Conservation (phyloP, 2,888 invertebrate species). For the Eupithecia inturbata region DNA sequence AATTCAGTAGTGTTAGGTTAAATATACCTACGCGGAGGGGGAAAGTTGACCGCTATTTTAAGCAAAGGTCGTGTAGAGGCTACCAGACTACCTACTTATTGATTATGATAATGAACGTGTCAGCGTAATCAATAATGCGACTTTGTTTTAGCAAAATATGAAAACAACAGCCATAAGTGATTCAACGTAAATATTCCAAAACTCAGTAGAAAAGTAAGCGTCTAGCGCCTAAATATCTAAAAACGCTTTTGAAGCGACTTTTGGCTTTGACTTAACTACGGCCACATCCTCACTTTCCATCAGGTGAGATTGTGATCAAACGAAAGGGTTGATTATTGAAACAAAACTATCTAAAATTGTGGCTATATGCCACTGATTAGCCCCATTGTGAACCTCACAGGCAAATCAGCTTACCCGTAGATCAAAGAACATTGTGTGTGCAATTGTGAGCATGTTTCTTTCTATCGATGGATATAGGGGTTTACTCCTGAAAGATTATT, state of each 20-base stretch:
- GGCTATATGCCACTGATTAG: background rate
- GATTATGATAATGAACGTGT: background rate
- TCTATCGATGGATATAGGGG: background rate
- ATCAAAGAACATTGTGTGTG: background rate
- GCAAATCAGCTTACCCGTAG: background rate
- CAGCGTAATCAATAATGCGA: background rate
- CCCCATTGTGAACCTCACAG: background rate
- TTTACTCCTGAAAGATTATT: background rate
- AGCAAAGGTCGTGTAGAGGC: conserved; percentile 22
- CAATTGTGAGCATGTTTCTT: background rate
- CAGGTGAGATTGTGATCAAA: background rate
- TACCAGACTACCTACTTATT: background rate
- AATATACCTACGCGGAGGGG: conserved; percentile 17
- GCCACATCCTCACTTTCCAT: background rate
- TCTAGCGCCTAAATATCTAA: background rate
- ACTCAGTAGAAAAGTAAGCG: background rate
- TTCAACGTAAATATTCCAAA: background rate
- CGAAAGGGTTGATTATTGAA: background rate
- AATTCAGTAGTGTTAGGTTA: conserved; percentile 18
- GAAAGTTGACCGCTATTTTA: conserved; percentile 29
- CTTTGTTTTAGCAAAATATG: background rate
- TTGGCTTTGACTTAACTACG: background rate
- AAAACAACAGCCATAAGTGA: background rate
- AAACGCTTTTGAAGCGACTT: background rate
- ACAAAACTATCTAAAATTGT: background rate